Base-by-base conservation (phyloP, 2,888 invertebrate genomes). In the Drosophila vallismaia region DNA sequence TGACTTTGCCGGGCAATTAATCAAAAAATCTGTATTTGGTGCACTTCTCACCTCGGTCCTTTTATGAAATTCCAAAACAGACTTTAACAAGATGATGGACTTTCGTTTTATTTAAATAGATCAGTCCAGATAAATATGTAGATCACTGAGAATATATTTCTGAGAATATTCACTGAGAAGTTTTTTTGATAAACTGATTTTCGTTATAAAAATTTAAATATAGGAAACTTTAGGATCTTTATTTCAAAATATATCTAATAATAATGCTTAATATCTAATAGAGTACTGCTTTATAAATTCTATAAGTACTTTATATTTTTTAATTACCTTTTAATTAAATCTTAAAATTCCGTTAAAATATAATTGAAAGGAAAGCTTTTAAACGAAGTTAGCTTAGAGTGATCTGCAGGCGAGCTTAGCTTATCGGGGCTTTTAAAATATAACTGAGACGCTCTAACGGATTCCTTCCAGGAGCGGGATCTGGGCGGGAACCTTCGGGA, bases 21-120 rank as follows among this genome's bases (percentile, higher is more conserved):
- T 62, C 60, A 62, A n/a, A n/a, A n/a, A n/a, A 26, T 48, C 62
- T 62, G 31, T 62, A 62, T 63, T 63, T 63, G 64, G 60, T 60
- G 46, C 60, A 60, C 5, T 36, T 36, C 36, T 36, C 40, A 42
- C 19, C 40, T 36, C 40, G 6, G 48, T 62, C 60, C 60, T 62
- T 62, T 62, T 62, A 36, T 48, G 60, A 62, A 31, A 44, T 14
- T 55, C 31, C 40, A 8, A 42, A 19, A 19, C 14, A 19, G n/a
- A n/a, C 36, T n/a, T n/a, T n/a, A 33, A 40, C 40, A 8, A 42
- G 7, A 19, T 26, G 19, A 45, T 38, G 19, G 19, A 42, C 40
- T 55, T 10, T 19, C 10, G 6, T 24, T 28, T 19, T 10, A 28
- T 19, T 59, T 19, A 42, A 42, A 42, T 42, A 19, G 40, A 14